Conservation (phyloP, 2,888 invertebrate species). For the Anagyrus pseudococci region DNA sequence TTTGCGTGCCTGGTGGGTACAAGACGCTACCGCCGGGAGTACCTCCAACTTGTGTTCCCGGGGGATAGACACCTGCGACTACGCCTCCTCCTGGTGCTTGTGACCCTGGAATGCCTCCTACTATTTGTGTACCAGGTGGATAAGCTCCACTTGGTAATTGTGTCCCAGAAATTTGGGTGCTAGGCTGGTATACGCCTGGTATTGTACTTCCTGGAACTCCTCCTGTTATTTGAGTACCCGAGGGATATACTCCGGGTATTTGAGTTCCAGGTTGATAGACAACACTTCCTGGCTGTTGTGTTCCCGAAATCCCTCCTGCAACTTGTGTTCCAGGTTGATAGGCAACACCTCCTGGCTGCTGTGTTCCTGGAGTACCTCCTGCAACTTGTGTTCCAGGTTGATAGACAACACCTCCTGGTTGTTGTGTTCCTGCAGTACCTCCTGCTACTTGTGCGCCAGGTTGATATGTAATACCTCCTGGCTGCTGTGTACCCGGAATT, state of each 20-base stretch:
- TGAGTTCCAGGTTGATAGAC: slow-evolving; percentile 8
- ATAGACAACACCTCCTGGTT: background rate
- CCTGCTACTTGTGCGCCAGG: slow-evolving; percentile 7
- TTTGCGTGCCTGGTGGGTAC: slow-evolving; percentile 19
- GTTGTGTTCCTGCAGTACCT: slow-evolving; percentile 2
- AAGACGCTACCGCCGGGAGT: background rate
- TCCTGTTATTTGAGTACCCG: background rate
- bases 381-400: slow-evolving; percentile 10
- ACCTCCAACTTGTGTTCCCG: background rate
- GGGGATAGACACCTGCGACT: too few relatives aligned
- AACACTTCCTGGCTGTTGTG: slow-evolving; percentile 1
- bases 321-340: slow-evolving; percentile 6
- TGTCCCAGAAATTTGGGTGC: background rate
- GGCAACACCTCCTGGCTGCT: background rate
- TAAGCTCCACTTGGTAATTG: background rate
- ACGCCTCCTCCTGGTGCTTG: slow-evolving; percentile 1
- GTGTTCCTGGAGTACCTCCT: background rate
- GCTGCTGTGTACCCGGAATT: background rate
- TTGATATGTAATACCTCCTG: background rate
- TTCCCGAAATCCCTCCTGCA: background rate
- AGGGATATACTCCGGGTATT: background rate
- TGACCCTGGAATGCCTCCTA: slow-evolving; percentile 25
- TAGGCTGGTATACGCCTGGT: too few relatives aligned
- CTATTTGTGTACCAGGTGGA: slow-evolving; percentile 25
- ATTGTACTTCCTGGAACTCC: slow-evolving; percentile 16